Percentiles rank a stretch among this genome's conserved stretches.
Conservation (phyloP, 2,113 vertebrate species). For the Cichladusa arquata region DNA sequence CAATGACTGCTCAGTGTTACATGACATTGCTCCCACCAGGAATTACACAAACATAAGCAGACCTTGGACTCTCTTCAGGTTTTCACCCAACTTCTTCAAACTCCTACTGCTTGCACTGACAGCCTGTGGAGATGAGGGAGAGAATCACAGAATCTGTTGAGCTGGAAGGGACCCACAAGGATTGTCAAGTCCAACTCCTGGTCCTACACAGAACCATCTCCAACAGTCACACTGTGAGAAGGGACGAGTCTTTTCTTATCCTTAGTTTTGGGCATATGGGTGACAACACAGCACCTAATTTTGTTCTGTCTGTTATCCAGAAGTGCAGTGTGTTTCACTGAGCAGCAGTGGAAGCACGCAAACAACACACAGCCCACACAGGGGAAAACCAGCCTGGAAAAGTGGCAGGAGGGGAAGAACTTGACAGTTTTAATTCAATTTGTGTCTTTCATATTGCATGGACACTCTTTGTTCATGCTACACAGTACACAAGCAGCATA, state of each 20-base stretch:
- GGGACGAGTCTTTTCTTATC: background rate
- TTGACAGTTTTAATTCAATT: background rate
- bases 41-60: accelerated
- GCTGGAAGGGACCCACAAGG: background rate
- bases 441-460: background rate
- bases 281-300: background rate
- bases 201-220: background rate
- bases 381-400: background rate
- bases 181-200: accelerated
- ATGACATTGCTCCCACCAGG: background rate
- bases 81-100: background rate
- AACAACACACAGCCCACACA: background rate
- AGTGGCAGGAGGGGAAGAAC: background rate
- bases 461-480: background rate
- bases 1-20: background rate
- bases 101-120: background rate
- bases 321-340: background rate
- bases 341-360: background rate
- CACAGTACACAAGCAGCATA: background rate
- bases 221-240: background rate
- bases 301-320: background rate
- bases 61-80: background rate
- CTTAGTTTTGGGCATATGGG: background rate
- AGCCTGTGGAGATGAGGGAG: background rate
- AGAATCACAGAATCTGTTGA: background rate